These are phyloP conservation scores for Gila orcuttii DNA, from an alignment of 2,113 vertebrate genomes.

Conservation along the genomic window DNA sequence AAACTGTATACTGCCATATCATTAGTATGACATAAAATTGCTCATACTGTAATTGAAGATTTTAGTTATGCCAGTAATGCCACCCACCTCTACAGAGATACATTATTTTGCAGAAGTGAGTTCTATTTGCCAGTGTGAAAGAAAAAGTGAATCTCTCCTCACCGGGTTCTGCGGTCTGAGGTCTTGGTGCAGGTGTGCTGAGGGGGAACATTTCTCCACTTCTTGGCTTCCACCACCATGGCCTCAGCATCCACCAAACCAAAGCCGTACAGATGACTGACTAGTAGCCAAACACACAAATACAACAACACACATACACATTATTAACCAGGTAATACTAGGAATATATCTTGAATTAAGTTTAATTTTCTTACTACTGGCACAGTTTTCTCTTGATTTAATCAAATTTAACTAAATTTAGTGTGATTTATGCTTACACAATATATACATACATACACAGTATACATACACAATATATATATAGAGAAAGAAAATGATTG, in stretches of 20 bases:
- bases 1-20: no score
- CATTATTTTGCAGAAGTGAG: neutral
- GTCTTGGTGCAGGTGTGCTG: conserved; percentile 82
- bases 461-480: no score
- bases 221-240: conserved; percentile 86
- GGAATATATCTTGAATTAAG: neutral
- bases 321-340: neutral
- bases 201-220: conserved; percentile 83
- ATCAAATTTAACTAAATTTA: neutral
- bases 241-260: conserved; percentile 92
- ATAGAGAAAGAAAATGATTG: no score
- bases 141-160: conserved; percentile 55
- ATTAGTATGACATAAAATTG: no score
- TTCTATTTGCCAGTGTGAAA: neutral
- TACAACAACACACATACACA: neutral
- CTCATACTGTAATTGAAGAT: no score
- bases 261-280: conserved; percentile 96
- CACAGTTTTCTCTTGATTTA: neutral
- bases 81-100: no score
- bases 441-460: no score
- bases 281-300: conserved; percentile 76
- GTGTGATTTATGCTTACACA: neutral
- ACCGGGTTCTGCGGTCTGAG: conserved; percentile 82
- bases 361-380: neutral
- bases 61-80: no score